These are phyloP conservation scores for Myotis brandtii DNA, from an alignment of 2,113 vertebrate species.

Conservation along the genomic window DNA sequence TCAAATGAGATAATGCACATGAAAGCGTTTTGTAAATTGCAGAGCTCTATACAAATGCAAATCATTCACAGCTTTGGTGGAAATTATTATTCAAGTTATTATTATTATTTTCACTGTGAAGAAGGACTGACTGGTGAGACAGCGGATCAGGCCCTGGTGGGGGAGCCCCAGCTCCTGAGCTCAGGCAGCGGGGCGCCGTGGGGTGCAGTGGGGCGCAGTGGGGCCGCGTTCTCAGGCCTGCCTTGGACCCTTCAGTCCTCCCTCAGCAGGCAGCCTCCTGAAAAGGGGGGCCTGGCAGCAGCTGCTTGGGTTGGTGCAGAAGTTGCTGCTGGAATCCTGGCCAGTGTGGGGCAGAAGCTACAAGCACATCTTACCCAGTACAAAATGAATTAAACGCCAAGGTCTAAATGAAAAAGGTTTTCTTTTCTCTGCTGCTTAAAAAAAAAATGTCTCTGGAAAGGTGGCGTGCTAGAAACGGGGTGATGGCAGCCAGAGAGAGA, in stretches of 20 bases:
- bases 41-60: conserved; percentile 82
- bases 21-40: conserved; percentile 82
- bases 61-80: conserved; percentile 77
- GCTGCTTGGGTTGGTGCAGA: neutral
- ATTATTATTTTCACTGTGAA: conserved; percentile 79
- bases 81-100: conserved; percentile 82
- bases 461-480: neutral
- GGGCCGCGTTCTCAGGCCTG: neutral
- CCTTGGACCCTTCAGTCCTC: neutral
- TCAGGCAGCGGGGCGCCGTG: too few relatives aligned
- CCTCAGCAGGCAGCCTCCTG: neutral
- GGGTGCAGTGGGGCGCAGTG: neutral
- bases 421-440: conserved; percentile 17
- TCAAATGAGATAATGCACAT: conserved; percentile 82
- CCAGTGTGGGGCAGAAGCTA: neutral
- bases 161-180: neutral
- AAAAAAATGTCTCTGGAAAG: neutral
- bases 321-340: conserved; percentile 54
- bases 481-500: neutral
- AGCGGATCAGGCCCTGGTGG: neutral
- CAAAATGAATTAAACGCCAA: conserved; percentile 60
- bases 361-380: neutral
- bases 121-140: conserved; percentile 60
- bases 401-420: conserved; percentile 57
- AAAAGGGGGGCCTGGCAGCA: neutral